Evolutionary conservation across 1,140 invertebrate species (phyloP), one percentile per base, ranked within the genome.

Genomic region (Arctopsyche grandis): DNA sequence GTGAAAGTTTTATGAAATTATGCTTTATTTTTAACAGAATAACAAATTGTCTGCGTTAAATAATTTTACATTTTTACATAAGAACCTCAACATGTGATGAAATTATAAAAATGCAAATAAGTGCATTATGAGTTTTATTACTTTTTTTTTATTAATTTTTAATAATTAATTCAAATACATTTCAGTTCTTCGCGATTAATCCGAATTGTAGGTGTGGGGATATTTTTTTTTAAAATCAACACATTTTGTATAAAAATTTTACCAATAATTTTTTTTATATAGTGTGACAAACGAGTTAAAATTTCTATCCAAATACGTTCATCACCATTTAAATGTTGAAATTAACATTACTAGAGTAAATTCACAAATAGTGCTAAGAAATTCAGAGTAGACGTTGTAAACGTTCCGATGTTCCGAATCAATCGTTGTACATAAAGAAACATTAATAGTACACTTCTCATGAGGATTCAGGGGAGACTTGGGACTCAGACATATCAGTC

Each of bases 21-120:
- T 80, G 76, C 63, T 82, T 82, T 82, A 82, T 82, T 82, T 80
- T 79, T 69, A 82, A 82, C 79, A 82, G 78, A 82, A 69, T 79
- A 82, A 82, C 81, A 44, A 78, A 79, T 69, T 75, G 75, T 78
- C 60, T 77, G 78, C 71, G 80, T 80, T 75, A 80, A 82, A 78
- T 77, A 78, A 76, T 58, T 44, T 16, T 48, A 58, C 16, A 43
- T 66, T 79, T 78, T 73, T 78, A 75, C 60, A 79, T 43, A 58
- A 58, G 12, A 26, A 38, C 19, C 43, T 76, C 29, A 69, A 66
- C 22, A 22, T 10, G 44, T 16, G 14, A 38, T 43, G 60, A 77
- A 77, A 69, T 43, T 77, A 44, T 60, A 77, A 77, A 78, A 63
- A 77, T 78, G 76, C 66, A 78, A 78, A 63, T 66, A 22, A 70